Percentiles rank a stretch among this genome's conserved stretches.
Conservation (phyloP, 2,797 vertebrate species). For the Potorous gilbertii region DNA sequence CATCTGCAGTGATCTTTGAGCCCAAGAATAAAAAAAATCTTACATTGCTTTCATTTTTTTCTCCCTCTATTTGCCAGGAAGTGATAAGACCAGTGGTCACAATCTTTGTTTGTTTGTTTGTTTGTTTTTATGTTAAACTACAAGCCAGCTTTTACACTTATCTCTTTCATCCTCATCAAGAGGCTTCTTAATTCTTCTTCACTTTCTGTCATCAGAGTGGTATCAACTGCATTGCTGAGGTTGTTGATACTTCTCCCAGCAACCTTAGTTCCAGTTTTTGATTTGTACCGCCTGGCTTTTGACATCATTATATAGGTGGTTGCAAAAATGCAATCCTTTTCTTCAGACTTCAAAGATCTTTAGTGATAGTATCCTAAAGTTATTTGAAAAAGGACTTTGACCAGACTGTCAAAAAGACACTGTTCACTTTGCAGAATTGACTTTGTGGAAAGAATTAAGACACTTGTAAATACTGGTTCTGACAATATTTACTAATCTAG, state of each 20-base stretch:
- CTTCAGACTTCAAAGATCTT: background rate
- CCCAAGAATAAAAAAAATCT: background rate
- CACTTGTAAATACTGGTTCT: slow-evolving; percentile 12
- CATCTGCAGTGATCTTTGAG: background rate
- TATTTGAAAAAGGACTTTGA: background rate
- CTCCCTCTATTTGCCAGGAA: background rate
- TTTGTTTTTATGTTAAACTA: background rate
- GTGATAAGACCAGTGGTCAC: background rate
- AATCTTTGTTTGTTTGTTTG: background rate
- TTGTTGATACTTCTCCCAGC: background rate
- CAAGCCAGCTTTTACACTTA: background rate
- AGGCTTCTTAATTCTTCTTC: background rate
- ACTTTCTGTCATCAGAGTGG: background rate
- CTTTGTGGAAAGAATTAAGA: slow-evolving; percentile 6
- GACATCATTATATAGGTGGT: background rate
- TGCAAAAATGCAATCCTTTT: slow-evolving; percentile 28
- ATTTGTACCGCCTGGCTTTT: too few relatives aligned
- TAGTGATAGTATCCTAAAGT: slow-evolving; percentile 4
- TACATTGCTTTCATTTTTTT: background rate
- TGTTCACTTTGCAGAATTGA: slow-evolving; percentile 10
- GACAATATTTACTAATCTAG: background rate
- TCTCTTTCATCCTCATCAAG: background rate
- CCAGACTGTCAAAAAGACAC: background rate
- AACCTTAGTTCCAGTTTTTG: too few relatives aligned
- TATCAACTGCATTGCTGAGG: background rate